These are phyloP conservation scores for Aptenodytes forsteri DNA, from an alignment of 2,113 vertebrate species.

Conservation along the genomic window DNA sequence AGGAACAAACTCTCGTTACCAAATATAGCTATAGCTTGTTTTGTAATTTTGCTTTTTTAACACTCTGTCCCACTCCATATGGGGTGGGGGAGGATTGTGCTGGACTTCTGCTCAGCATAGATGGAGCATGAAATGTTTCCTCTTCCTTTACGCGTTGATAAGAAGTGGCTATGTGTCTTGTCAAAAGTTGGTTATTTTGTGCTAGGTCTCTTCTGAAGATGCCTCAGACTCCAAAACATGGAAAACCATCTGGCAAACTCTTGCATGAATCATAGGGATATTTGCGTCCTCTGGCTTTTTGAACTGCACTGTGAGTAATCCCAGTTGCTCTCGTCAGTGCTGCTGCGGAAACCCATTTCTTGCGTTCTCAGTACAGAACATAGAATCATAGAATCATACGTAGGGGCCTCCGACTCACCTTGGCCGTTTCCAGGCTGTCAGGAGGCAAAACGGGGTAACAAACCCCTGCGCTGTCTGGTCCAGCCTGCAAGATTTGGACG, in stretches of 20 bases:
- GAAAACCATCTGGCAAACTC: background rate
- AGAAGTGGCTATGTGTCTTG: background rate
- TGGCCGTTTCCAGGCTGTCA: background rate
- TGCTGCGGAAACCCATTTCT: background rate
- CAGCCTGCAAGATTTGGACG: background rate
- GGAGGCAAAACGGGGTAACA: background rate
- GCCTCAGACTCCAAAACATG: background rate
- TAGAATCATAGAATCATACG: no score
- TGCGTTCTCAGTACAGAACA: background rate
- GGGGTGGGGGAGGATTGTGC: background rate
- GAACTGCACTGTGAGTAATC: background rate
- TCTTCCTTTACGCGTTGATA: background rate
- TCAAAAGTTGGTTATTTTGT: background rate
- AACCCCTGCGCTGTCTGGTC: rapidly evolving
- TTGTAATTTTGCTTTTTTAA: background rate
- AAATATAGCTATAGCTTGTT: background rate
- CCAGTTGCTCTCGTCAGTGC: background rate
- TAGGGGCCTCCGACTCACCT: background rate
- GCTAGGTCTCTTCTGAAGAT: background rate
- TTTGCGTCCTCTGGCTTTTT: constrained; percentile 28
- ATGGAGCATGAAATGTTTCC: background rate
- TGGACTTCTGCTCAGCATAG: background rate
- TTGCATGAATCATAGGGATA: background rate
- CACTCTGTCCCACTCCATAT: background rate
- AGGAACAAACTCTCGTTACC: background rate